Percentiles rank a stretch among this genome's conserved stretches.
phyloP scores from a whole-genome alignment of 1,140 invertebrate species.

The Lordiphosa stackelbergi region DNA sequence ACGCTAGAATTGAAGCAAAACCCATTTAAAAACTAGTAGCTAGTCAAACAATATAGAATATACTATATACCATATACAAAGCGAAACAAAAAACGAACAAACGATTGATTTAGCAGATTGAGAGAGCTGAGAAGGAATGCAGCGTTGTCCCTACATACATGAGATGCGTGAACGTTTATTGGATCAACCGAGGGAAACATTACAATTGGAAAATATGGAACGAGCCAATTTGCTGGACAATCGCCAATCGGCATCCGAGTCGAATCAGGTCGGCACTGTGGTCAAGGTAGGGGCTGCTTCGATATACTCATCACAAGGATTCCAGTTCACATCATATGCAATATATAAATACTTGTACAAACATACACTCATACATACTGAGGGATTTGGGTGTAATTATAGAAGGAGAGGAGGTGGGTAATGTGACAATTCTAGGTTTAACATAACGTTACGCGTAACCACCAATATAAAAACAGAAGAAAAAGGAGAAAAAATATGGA shows the following conservation, averaged over 20 bases:
- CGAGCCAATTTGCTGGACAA: conserved; percentile 79
- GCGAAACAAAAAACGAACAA: conserved; percentile 4
- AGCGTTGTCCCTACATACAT: conserved; percentile 92
- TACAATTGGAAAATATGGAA: conserved; percentile 78
- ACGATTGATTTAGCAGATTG: conserved; percentile 4
- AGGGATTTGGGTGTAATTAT: too few relatives aligned
- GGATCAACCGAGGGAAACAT: conserved; percentile 80
- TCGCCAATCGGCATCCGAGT: conserved; percentile 80
- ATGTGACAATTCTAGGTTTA: too few relatives aligned
- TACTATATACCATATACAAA: conserved; percentile 10
- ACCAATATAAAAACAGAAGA: too few relatives aligned
- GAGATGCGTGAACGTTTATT: conserved; percentile 93
- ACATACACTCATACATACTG: conserved; percentile 14
- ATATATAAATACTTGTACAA: conserved; percentile 13
- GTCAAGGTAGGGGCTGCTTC: conserved; percentile 84
- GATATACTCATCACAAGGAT: conserved; percentile 73
- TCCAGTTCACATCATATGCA: conserved; percentile 31
- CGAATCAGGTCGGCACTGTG: conserved; percentile 87
- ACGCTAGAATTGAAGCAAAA: conserved; percentile 17
- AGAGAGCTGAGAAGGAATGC: conserved; percentile 80
- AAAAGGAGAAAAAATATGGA: too few relatives aligned
- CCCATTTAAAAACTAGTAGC: conserved; percentile 13
- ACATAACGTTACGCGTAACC: too few relatives aligned
- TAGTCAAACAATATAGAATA: background rate
- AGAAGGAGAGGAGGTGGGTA: too few relatives aligned